phyloP scores from a whole-genome alignment of 2,888 invertebrate species.

The Carcina quercana region DNA sequence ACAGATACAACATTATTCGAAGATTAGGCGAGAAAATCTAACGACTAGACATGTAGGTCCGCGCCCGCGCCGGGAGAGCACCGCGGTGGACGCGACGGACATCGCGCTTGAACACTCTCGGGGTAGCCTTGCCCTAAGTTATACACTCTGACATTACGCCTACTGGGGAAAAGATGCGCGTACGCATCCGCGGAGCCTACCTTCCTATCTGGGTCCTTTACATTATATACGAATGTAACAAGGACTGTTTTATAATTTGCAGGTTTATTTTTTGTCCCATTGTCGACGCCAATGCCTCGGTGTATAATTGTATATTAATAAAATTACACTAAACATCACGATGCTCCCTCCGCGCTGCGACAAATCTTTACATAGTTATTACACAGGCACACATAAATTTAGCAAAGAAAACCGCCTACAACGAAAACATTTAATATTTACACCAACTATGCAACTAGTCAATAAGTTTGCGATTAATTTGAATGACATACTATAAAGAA shows the following conservation, averaged over 20 bases:
- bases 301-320: background rate
- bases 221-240: too few relatives aligned
- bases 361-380: slow-evolving; percentile 32
- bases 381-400: slow-evolving; percentile 61
- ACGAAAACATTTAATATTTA: slow-evolving; percentile 57
- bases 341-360: slow-evolving; percentile 33
- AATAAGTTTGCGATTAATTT: slow-evolving; percentile 54
- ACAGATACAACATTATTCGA: slow-evolving; percentile 54
- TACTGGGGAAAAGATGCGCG: too few relatives aligned
- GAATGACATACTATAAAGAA: slow-evolving; percentile 50
- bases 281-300: background rate
- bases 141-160: too few relatives aligned
- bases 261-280: too few relatives aligned
- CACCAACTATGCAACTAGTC: slow-evolving; percentile 60
- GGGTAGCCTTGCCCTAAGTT: too few relatives aligned
- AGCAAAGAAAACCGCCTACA: slow-evolving; percentile 55
- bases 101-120: too few relatives aligned
- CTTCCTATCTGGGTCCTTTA: too few relatives aligned
- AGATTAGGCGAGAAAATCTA: slow-evolving; percentile 69
- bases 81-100: too few relatives aligned
- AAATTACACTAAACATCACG: slow-evolving; percentile 18
- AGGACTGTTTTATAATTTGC: too few relatives aligned
- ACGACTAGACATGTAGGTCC: slow-evolving; percentile 54
- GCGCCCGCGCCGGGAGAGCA: too few relatives aligned
- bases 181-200: too few relatives aligned